Conservation (phyloP, 2,113 vertebrate species). For the Galemys pyrenaicus region DNA sequence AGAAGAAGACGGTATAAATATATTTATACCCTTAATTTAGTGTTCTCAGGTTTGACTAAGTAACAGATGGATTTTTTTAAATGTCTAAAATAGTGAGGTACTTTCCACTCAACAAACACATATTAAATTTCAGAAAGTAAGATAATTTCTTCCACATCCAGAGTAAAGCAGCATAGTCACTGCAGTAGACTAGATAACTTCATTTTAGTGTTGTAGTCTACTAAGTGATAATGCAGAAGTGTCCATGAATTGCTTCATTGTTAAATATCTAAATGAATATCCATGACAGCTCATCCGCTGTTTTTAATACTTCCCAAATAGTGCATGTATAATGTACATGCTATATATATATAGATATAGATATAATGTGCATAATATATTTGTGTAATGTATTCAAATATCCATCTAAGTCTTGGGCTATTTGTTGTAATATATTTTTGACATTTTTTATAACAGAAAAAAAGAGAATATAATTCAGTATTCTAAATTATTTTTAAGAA, state of each 20-base stretch:
- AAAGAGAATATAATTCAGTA: background rate
- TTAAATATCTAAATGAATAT: conserved; percentile 31
- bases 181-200: background rate
- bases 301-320: background rate
- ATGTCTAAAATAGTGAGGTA: conserved; percentile 4
- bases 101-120: conserved; percentile 39
- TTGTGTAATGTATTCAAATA: background rate
- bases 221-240: background rate
- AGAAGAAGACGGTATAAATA: conserved; percentile 34
- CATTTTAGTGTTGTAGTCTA: background rate
- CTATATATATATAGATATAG: too few relatives aligned
- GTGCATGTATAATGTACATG: background rate
- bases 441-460: background rate
- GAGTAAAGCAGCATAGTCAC: background rate
- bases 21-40: conserved; percentile 71
- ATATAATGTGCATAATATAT: too few relatives aligned
- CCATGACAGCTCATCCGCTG: background rate
- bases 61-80: conserved; percentile 28
- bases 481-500: background rate
- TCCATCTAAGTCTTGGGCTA: background rate
- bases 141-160: background rate
- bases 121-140: conserved; percentile 25
- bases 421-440: background rate
- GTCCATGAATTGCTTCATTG: background rate
- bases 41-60: conserved; percentile 40